phyloP scores from a whole-genome alignment of 2,113 vertebrate species.

The Hassar affinis region DNA sequence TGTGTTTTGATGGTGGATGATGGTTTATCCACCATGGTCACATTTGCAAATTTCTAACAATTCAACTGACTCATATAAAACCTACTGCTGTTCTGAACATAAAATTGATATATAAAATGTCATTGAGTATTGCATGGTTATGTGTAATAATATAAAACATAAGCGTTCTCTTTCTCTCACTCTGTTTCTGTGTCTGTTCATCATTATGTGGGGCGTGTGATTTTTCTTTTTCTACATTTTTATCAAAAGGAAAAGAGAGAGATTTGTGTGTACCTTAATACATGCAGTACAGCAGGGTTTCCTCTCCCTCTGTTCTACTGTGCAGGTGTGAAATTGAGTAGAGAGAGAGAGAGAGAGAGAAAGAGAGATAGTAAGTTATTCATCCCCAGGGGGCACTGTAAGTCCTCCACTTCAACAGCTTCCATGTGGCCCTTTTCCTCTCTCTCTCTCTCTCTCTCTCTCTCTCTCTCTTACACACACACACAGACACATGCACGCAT shows the following conservation, averaged over 20 bases:
- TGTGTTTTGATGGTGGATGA: background rate
- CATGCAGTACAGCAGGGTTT: conserved; percentile 17
- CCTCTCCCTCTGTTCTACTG: conserved; percentile 21
- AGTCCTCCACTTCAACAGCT: conserved; percentile 62
- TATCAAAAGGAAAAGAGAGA: background rate
- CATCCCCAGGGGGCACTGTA: conserved; percentile 76
- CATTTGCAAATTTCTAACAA: background rate
- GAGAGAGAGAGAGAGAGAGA: conserved; percentile 29
- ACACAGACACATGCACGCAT: conserved; percentile 24
- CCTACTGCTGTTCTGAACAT: background rate
- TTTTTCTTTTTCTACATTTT: background rate
- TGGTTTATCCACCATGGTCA: background rate
- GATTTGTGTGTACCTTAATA: background rate
- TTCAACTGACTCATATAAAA: background rate
- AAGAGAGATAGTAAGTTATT: conserved; percentile 43
- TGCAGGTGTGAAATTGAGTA: conserved; percentile 55
- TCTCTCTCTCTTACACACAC: background rate
- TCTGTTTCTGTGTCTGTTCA: background rate
- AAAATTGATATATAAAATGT: background rate
- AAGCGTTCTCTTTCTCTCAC: background rate
- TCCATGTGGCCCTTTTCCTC: background rate
- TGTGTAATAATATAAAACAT: background rate
- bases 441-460: background rate
- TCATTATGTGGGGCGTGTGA: background rate
- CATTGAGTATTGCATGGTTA: background rate